These are phyloP conservation scores for Andrena camellia DNA, from an alignment of 2,888 invertebrate genomes.

Conservation along the genomic window DNA sequence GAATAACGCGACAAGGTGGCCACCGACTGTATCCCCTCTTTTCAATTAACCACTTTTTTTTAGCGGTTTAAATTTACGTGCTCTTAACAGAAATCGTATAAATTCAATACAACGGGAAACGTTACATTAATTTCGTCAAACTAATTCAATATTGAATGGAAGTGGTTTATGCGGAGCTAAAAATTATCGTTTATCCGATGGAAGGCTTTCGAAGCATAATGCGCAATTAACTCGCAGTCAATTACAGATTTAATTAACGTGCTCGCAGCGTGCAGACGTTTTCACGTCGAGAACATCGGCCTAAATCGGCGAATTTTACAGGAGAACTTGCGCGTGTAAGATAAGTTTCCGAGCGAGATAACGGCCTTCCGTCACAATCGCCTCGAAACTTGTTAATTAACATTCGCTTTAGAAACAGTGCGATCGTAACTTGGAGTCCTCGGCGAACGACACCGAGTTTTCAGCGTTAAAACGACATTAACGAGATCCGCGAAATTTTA, in stretches of 20 bases:
- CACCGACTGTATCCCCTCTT: neutral
- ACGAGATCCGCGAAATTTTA: slow-evolving; percentile 4
- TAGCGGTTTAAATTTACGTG: neutral
- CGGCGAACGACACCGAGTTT: neutral
- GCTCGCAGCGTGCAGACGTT: neutral
- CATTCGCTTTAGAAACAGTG: slow-evolving; percentile 3
- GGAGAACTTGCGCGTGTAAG: neutral
- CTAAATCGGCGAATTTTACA: slow-evolving; percentile 31
- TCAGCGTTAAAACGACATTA: neutral
- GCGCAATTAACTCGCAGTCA: slow-evolving; percentile 15
- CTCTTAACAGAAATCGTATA: neutral
- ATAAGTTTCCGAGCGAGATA: slow-evolving; percentile 18
- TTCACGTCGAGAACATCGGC: slow-evolving; percentile 5
- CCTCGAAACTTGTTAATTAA: slow-evolving; percentile 44
- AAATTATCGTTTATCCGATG: neutral
- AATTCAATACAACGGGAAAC: neutral
- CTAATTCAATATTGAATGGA: neutral
- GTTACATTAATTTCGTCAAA: neutral
- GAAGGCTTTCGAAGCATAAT: neutral
- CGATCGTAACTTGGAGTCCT: slow-evolving; percentile 12
- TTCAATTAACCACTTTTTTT: slow-evolving; percentile 17
- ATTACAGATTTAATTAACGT: slow-evolving; percentile 24
- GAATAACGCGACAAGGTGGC: neutral
- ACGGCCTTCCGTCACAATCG: slow-evolving; percentile 12
- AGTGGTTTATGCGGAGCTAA: neutral